These are phyloP conservation scores for Deilephila elpenor DNA, from an alignment of 2,888 invertebrate genomes.

Conservation along the genomic window DNA sequence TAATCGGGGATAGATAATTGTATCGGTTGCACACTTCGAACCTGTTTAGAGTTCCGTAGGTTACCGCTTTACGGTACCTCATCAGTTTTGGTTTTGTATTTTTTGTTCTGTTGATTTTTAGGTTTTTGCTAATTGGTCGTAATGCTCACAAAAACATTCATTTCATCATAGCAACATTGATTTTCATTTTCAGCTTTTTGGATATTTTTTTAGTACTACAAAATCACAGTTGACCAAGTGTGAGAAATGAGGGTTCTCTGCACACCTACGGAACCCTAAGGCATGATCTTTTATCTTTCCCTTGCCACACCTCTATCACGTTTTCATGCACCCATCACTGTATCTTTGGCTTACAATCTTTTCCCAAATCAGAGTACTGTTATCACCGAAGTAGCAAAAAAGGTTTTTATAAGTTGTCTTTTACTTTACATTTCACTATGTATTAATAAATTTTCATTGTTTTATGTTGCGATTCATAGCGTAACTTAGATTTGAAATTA, in stretches of 20 bases:
- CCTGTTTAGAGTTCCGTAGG: conserved; percentile 37
- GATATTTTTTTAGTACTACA: background rate
- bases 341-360: background rate
- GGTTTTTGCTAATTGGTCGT: conserved; percentile 9
- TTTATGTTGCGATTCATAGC: conserved; percentile 4
- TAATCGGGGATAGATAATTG: conserved; percentile 48
- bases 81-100: background rate
- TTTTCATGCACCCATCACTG: conserved; percentile 41
- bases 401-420: background rate
- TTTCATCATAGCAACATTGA: conserved; percentile 9
- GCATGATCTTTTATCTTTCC: conserved; percentile 39
- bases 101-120: conserved; percentile 12
- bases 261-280: conserved; percentile 47
- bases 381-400: background rate
- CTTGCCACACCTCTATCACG: conserved; percentile 33
- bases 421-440: conserved; percentile 10
- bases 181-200: background rate
- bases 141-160: background rate
- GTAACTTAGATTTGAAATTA: conserved; percentile 8
- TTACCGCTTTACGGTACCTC: conserved; percentile 18
- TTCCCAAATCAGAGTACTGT: background rate
- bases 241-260: conserved; percentile 28
- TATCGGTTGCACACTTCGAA: conserved; percentile 56
- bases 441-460: conserved; percentile 1
- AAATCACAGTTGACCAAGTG: conserved; percentile 25